Percentiles rank a stretch among this genome's conserved stretches.
Evolutionary conservation across 2,113 vertebrate genomes (phyloP).

Genomic region (Columbina picui): DNA sequence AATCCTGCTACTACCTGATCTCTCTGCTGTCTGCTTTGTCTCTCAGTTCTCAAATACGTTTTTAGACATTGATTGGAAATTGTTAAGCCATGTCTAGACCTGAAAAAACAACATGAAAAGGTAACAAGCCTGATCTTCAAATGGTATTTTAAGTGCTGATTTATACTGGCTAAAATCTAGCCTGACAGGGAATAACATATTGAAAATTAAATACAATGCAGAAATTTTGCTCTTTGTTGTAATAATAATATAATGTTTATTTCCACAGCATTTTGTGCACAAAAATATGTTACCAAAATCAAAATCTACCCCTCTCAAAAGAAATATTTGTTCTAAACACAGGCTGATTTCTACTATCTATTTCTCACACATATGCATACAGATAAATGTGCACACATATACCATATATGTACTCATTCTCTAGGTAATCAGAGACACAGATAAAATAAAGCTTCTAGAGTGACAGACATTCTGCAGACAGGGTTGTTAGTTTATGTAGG

Average conservation of each 20-base stretch:
- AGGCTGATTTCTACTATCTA: neutral
- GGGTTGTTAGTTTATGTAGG: constrained; percentile 94
- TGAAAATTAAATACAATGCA: neutral
- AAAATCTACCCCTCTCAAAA: neutral
- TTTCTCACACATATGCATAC: neutral
- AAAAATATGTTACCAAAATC: neutral
- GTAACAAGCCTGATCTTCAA: constrained; percentile 32
- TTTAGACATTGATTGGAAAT: constrained; percentile 46
- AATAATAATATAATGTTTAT: neutral
- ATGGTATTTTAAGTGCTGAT: constrained; percentile 31
- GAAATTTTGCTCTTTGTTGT: neutral
- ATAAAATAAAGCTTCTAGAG: constrained; percentile 78
- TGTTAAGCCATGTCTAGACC: constrained; percentile 45
- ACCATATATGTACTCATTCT: constrained; percentile 70
- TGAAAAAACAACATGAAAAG: constrained; percentile 27
- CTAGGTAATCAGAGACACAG: constrained; percentile 78
- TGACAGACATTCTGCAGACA: constrained; percentile 90
- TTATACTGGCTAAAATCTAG: constrained; percentile 37
- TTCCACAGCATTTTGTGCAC: neutral
- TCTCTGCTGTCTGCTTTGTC: neutral
- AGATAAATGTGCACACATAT: neutral
- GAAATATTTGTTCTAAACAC: neutral
- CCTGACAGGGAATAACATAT: neutral
- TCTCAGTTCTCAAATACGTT: neutral
- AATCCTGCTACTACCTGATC: neutral